phyloP scores from a whole-genome alignment of 2,888 invertebrate genomes.

The Drosophila anomalipes region DNA sequence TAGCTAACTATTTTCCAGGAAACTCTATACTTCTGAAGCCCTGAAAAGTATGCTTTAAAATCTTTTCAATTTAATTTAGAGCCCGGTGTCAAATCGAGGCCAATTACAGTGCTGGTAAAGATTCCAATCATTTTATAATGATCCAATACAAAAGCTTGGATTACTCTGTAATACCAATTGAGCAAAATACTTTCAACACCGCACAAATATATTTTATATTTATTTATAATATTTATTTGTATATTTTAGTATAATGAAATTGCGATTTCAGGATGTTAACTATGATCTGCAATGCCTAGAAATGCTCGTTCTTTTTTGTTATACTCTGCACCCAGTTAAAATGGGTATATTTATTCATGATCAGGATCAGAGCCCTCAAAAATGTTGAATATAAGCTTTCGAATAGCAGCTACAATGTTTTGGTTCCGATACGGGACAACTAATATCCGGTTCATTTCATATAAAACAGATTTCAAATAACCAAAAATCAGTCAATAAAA shows the following conservation, averaged over 20 bases:
- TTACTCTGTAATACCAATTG: not conserved
- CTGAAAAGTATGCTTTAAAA: constrained; percentile 9
- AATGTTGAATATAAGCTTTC: not conserved
- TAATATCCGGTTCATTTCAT: not conserved
- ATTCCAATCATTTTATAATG: not conserved
- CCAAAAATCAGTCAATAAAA: no score
- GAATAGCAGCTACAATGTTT: not conserved
- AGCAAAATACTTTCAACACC: not conserved
- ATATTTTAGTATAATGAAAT: no score
- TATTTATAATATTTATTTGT: not conserved
- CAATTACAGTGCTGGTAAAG: not conserved
- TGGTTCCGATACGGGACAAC: not conserved
- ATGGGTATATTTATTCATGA: not conserved
- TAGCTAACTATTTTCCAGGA: not conserved
- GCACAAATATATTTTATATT: not conserved
- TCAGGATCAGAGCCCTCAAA: not conserved
- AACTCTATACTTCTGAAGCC: not conserved
- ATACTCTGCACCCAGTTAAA: not conserved
- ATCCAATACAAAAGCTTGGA: no score
- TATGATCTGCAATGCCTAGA: no score
- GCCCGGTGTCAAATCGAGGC: not conserved
- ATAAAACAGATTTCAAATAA: no score
- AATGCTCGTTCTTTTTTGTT: not conserved
- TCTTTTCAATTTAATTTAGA: not conserved
- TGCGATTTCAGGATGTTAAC: no score